Percentiles rank a stretch among this genome's conserved stretches.
These are phyloP conservation scores for Actinopyga echinites DNA, from an alignment of 53 echinoderm and acorn worm species.

Conservation along the genomic window DNA sequence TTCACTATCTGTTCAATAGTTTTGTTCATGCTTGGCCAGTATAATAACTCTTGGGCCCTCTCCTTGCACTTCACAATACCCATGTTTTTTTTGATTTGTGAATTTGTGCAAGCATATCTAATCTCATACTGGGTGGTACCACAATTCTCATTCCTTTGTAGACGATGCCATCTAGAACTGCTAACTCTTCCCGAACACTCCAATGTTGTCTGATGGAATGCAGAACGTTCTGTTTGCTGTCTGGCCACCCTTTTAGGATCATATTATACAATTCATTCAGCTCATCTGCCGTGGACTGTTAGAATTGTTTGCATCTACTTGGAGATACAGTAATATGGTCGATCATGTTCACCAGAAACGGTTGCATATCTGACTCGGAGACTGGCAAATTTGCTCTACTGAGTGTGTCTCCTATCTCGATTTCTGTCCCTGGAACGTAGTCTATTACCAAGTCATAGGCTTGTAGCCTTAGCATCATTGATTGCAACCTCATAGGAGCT, in stretches of 20 bases:
- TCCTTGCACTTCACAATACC: constrained; percentile 64
- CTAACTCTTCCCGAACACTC: constrained; percentile 60
- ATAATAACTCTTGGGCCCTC: constrained; percentile 51
- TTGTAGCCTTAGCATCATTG: constrained; percentile 57
- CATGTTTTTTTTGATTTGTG: constrained; percentile 48
- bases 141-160: constrained; percentile 72
- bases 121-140: constrained; percentile 59
- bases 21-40: constrained; percentile 64
- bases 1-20: constrained; percentile 47
- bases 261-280: constrained; percentile 58
- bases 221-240: constrained; percentile 54
- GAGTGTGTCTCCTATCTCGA: constrained; percentile 31
- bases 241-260: constrained; percentile 73
- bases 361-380: constrained; percentile 34
- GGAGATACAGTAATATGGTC: constrained; percentile 54
- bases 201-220: constrained; percentile 58
- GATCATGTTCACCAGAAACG: constrained; percentile 57
- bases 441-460: constrained; percentile 44
- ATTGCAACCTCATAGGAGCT: constrained; percentile 56
- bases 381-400: constrained; percentile 52
- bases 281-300: constrained; percentile 49
- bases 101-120: constrained; percentile 46
- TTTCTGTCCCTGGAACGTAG: constrained; percentile 29
- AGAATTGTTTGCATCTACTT: constrained; percentile 41
- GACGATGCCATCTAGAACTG: constrained; percentile 61